phyloP scores from a whole-genome alignment of 2,888 invertebrate genomes.

The Leucania comma region DNA sequence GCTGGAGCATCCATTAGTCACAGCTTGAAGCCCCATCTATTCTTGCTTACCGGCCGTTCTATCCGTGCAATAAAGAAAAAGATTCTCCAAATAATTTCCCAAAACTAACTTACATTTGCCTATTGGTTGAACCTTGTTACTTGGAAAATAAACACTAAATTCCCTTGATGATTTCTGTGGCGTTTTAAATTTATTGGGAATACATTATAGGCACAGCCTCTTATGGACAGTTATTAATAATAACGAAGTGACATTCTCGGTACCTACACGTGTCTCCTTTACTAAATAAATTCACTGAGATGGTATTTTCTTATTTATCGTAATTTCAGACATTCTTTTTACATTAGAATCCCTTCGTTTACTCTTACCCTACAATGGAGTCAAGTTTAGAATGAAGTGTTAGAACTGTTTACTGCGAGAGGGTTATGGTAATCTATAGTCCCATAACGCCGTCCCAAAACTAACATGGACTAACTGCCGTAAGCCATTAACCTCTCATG shows the following conservation, averaged over 20 bases:
- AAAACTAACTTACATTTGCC: slow-evolving; percentile 68
- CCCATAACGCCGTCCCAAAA: slow-evolving; percentile 54
- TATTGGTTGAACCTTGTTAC: slow-evolving; percentile 61
- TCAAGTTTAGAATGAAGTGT: slow-evolving; percentile 58
- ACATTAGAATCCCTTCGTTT: slow-evolving; percentile 49
- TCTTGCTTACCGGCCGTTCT: slow-evolving; percentile 79
- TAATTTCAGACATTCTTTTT: slow-evolving; percentile 60
- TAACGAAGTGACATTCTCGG: slow-evolving; percentile 69
- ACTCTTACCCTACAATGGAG: slow-evolving; percentile 44
- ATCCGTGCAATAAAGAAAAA: slow-evolving; percentile 81
- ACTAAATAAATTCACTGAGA: slow-evolving; percentile 69
- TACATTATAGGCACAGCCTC: slow-evolving; percentile 73
- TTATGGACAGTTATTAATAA: slow-evolving; percentile 76
- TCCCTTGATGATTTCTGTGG: slow-evolving; percentile 50
- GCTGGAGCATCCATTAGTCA: slow-evolving; percentile 83
- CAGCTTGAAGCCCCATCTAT: slow-evolving; percentile 85
- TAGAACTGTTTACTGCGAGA: slow-evolving; percentile 57
- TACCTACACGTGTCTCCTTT: slow-evolving; percentile 67
- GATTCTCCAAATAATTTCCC: slow-evolving; percentile 80
- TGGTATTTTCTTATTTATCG: slow-evolving; percentile 65
- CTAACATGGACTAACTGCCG: slow-evolving; percentile 59
- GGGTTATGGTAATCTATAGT: slow-evolving; percentile 57
- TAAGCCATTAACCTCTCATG: slow-evolving; percentile 60
- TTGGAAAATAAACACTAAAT: slow-evolving; percentile 60
- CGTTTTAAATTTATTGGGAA: slow-evolving; percentile 64